Evolutionary conservation across 2,888 invertebrate species (phyloP).

Genomic region (Junonia oenone): DNA sequence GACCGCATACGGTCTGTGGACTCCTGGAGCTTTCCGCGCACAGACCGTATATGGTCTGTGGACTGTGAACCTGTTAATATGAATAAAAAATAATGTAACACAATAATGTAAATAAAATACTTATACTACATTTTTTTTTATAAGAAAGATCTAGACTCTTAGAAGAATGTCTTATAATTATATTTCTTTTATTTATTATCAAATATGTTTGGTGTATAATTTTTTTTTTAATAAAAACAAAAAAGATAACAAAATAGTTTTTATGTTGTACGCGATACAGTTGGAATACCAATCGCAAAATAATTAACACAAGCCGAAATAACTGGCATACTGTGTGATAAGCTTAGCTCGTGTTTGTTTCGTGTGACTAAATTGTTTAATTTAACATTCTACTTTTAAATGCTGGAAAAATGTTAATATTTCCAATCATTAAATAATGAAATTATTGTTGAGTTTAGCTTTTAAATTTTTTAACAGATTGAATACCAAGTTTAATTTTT

Average conservation of each 20-base stretch:
- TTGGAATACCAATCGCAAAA: constrained; percentile 7
- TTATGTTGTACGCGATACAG: not conserved
- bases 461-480: too few species aligned
- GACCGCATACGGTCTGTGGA: too few species aligned
- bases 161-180: too few species aligned
- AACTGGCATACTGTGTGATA: constrained; percentile 17
- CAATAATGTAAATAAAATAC: too few species aligned
- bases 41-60: too few species aligned
- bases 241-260: not conserved
- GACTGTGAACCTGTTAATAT: too few species aligned
- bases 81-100: too few species aligned
- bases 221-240: not conserved
- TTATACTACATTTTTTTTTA: too few species aligned
- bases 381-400: not conserved
- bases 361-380: constrained; percentile 8
- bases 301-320: constrained; percentile 15
- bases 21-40: too few species aligned
- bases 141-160: not conserved
- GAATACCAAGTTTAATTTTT: not conserved
- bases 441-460: too few species aligned
- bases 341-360: constrained; percentile 1
- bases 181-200: not conserved
- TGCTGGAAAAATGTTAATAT: not conserved
- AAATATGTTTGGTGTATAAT: too few species aligned
- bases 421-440: too few species aligned